Evolutionary conservation across 2,113 vertebrate genomes (phyloP), one percentile per base, ranked within the genome.

Genomic region (Cavia porcellus): DNA sequence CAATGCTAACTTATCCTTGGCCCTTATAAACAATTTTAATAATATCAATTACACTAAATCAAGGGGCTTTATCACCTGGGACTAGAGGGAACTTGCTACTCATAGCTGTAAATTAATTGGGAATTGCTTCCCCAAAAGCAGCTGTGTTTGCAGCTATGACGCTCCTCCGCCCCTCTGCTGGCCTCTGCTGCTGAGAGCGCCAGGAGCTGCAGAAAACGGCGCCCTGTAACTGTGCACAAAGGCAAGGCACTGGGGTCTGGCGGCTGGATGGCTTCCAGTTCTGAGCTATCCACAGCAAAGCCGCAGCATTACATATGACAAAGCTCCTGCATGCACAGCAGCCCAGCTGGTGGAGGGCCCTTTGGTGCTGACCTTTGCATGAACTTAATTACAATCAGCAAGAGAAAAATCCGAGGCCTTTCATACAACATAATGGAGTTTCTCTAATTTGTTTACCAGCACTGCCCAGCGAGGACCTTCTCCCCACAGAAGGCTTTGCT

Each of bases 401-500:
- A 98, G 62, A 98, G 98, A 98, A 98, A 98, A 98, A 98, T 88
- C 89, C 57, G 62, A 64, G 96, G 79, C 91, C 92, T 92, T 95
- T 97, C 89, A n/a, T 64, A 75, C 64, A 84, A 38, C 91, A 96
- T 93, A 96, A 97, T 97, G 74, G 75, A 89, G 89, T 96, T 97
- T 90, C 89, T 93, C 95, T 97, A 92, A 95, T 96, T 96, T 96
- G 96, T 97, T 98, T 97, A 89, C 93, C 82, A 84, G 89, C 28
- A 3, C 35, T 59, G 94, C 93, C 80, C 94, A 93, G 96, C 92
- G 32, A 97, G 80, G 96, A 59, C 83, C 59, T 90, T 70, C 83
- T 94, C 91, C 74, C 83, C 45, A 28, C 68, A 89, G 70, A 96
- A 94, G 77, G 90, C 94, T 82, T 86, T 75, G 45, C 61, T 64